Base-by-base conservation (phyloP, 1,140 invertebrate species). In the Drosophila willistoni region DNA sequence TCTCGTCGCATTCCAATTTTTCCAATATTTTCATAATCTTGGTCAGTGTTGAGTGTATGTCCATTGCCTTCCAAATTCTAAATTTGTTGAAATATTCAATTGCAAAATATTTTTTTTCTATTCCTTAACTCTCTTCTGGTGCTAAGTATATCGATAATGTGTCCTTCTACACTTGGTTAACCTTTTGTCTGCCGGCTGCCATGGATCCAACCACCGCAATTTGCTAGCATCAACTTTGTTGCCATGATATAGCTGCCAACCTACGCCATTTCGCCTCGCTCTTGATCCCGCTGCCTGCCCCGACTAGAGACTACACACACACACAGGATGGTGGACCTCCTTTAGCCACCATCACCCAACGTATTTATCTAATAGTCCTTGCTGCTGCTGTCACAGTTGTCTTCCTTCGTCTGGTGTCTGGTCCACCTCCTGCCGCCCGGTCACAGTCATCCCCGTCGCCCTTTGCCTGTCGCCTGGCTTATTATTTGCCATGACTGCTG, bases 351-450 rank as follows among this genome's bases (percentile, higher is more conserved):
- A 29, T 65, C 47, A 72, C 25, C 25, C 72, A 76, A 67, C 84
- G 79, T 86, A 83, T 87, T 87, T 89, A 89, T 87, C 80, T 83
- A 89, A 89, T 87, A 89, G 84, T 87, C 84, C 84, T 78, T 79
- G 79, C 79, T 79, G 63, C 77, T 73, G 69, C 78, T 86, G 81
- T 86, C 83, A 87, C 75, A 79, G 77, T 87, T 77, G 83, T 83
- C 83, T 79, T 83, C 79, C 44, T 51, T 51, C 44, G 44, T 51
- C 44, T 51, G 44, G n/a, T 51, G 83, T 86, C 83, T 86, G 79
- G 72, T 63, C 44, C 77, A 68, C 68, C 74, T 74, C 63, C 69
- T 64, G 22, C 41, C 36, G 42, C 64, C 34, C 29, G 29, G 29
- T 29, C 29, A 29, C 29, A 29, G 9, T n/a, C 29, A 29, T 34